Evolutionary conservation across 1,140 invertebrate genomes (phyloP).

Genomic region (Zaprionus gabonicus): DNA sequence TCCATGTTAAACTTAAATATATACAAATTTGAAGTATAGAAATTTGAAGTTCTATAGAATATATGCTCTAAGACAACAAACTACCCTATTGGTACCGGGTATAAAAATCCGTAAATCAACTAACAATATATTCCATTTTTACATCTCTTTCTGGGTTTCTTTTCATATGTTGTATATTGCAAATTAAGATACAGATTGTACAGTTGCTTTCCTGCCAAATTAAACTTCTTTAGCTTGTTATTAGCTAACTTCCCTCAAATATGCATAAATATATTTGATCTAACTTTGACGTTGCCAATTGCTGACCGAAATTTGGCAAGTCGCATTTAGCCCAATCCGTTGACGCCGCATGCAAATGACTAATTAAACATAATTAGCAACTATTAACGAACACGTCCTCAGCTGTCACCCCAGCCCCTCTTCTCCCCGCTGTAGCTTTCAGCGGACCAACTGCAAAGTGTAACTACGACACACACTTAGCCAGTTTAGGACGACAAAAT

Average conservation of each 20-base stretch:
- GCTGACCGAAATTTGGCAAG: not conserved
- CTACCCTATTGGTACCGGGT: too few species aligned
- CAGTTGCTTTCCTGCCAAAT: not conserved
- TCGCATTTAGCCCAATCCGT: slow-evolving; percentile 10
- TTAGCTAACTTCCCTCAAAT: not conserved
- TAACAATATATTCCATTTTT: too few species aligned
- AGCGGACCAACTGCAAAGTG: slow-evolving; percentile 37
- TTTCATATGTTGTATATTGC: not conserved
- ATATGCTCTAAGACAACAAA: too few species aligned
- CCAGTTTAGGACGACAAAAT: slow-evolving; percentile 55
- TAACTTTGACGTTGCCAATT: not conserved
- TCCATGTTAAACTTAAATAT: too few species aligned
- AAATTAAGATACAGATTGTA: not conserved
- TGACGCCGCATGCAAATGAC: slow-evolving; percentile 47
- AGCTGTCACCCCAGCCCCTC: not conserved
- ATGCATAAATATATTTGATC: not conserved
- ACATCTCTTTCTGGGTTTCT: too few species aligned
- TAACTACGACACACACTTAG: slow-evolving; percentile 51
- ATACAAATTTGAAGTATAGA: too few species aligned
- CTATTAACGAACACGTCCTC: slow-evolving; percentile 55
- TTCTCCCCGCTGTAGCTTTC: not conserved
- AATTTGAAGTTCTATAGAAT: too few species aligned
- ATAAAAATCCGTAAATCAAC: too few species aligned
- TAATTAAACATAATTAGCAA: slow-evolving; percentile 79
- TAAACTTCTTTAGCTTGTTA: not conserved